These are phyloP conservation scores for Cladopsammia gracilis DNA, from an alignment of 64 coral and sea anemone genomes.

Conservation along the genomic window DNA sequence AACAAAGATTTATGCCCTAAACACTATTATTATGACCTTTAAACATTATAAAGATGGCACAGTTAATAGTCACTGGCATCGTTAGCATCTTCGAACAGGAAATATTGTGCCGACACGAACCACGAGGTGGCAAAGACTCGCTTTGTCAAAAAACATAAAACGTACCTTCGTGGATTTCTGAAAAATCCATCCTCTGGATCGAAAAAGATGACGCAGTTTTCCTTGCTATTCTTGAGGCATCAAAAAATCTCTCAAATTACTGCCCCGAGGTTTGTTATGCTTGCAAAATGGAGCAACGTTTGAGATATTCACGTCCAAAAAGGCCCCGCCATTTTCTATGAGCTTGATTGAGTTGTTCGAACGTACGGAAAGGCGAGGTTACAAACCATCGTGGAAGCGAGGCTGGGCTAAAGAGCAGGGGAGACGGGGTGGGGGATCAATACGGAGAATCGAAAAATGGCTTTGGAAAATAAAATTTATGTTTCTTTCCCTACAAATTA, in stretches of 20 bases:
- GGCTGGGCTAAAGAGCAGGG: background rate
- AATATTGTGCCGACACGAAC: background rate
- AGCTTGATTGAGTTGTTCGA: constrained; percentile 24
- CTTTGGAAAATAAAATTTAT: background rate
- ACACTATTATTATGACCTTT: background rate
- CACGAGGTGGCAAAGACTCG: background rate
- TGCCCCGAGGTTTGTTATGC: background rate
- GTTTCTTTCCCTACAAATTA: background rate
- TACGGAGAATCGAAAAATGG: background rate
- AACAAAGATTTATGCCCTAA: too few relatives aligned
- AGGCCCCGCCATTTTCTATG: constrained; percentile 21
- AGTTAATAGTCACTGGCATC: background rate
- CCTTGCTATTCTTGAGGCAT: background rate
- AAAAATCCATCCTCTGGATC: constrained; percentile 68
- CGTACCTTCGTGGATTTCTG: constrained; percentile 82
- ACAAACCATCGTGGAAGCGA: background rate
- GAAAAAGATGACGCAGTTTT: background rate
- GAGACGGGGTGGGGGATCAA: background rate
- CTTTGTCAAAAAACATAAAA: background rate
- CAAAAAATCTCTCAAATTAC: background rate
- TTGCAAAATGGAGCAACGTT: background rate
- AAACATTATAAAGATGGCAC: background rate
- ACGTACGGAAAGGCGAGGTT: constrained; percentile 13
- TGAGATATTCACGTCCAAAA: constrained; percentile 3
- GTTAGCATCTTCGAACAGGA: background rate